Evolutionary conservation across 2,113 vertebrate genomes (phyloP), one percentile per base, ranked within the genome.

Genomic region (Cebidichthys violaceus): DNA sequence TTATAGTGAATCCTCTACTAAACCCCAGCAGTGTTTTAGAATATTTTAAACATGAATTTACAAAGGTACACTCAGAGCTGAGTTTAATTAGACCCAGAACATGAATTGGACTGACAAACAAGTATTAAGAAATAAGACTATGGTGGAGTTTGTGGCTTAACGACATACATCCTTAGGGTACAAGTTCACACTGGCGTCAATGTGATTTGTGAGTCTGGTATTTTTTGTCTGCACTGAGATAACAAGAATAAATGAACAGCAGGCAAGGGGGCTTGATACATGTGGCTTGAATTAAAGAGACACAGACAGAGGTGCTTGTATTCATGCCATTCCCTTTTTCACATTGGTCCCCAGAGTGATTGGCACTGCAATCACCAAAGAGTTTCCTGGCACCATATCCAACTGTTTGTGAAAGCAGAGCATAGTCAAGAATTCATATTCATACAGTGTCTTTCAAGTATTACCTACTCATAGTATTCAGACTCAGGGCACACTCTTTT

Each of bases 341-440:
- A 61, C 22, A 27, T 52, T 39, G 74, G 54, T 65, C 73, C 82
- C 70, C 37, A 66, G 59, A 79, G 70, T 89, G 90, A 92, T 83
- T 91, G 91, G 87, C 89, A 92, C 20, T 1, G 55, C 79, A 89
- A 91, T 91, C 88, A 85, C 82, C 5, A 2, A 78, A 83, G 88
- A 88, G 35, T 81, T 86, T 79, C 67, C 77, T 71, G 54, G 82
- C 79, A 83, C 60, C 69, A 76, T 84, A 84, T 84, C 85, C 45
- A 24, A 39, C 85, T 81, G 69, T 87, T 92, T 89, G 82, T 82
- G 69, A 85, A 90, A 88, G 81, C 90, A 83, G 87, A 75, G 69
- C 81, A 84, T 79, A 85, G 83, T 43, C 79, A 9, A n/a, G n/a
- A 72, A 87, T 91, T 87, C 84, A 88, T 89, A 94, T 94, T 93